Percentiles rank a stretch among this genome's conserved stretches.
These are phyloP conservation scores for Luffia ferchaultella DNA, from an alignment of 2,888 invertebrate species.

Conservation along the genomic window DNA sequence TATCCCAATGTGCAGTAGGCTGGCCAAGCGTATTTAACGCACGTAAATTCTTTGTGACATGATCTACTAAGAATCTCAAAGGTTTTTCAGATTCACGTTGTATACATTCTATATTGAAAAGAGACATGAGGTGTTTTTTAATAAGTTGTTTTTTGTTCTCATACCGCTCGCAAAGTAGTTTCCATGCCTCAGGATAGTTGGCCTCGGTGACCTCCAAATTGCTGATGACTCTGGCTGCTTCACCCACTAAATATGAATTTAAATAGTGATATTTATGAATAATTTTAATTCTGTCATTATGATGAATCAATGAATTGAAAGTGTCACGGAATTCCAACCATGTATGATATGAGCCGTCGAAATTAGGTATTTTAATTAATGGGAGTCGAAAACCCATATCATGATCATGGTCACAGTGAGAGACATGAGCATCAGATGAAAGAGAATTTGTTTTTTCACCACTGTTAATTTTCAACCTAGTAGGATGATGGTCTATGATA, in stretches of 20 bases:
- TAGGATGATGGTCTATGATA: not conserved
- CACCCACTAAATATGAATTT: constrained; percentile 10
- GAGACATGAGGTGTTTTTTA: constrained; percentile 12
- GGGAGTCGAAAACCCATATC: constrained; percentile 15
- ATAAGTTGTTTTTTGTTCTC: constrained; percentile 12
- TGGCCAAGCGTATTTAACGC: too few species aligned
- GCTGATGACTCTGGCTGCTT: constrained; percentile 8
- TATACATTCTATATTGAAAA: constrained; percentile 11
- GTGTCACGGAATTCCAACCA: constrained; percentile 18
- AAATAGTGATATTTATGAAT: constrained; percentile 8
- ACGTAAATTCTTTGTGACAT: too few species aligned
- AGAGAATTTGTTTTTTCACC: too few species aligned
- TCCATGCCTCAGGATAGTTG: constrained; percentile 11
- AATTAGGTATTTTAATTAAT: constrained; percentile 14
- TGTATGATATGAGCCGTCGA: constrained; percentile 16
- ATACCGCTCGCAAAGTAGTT: constrained; percentile 11
- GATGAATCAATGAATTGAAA: constrained; percentile 14
- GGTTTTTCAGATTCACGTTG: constrained; percentile 8
- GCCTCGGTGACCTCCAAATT: constrained; percentile 8
- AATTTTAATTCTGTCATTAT: constrained; percentile 4
- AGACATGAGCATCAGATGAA: not conserved
- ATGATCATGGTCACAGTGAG: too few species aligned
- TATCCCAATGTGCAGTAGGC: too few species aligned
- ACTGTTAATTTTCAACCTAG: not conserved
- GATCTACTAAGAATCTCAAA: constrained; percentile 11